These are phyloP conservation scores for Ptychobarbus kaznakovi DNA, from an alignment of 2,797 vertebrate species.

Conservation along the genomic window DNA sequence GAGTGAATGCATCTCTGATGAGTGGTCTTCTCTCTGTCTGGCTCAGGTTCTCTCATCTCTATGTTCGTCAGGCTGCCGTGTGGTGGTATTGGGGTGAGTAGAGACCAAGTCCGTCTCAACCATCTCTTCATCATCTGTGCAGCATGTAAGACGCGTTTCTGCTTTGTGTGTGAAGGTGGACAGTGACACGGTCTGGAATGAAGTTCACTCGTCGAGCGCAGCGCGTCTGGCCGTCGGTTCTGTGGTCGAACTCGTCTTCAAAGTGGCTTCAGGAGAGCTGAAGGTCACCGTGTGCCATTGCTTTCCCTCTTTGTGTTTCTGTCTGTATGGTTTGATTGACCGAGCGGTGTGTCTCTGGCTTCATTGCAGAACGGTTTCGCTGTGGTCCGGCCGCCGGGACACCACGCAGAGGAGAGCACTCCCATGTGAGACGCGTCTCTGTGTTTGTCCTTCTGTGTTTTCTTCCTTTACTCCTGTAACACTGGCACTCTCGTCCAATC, in stretches of 20 bases:
- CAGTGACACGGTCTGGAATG: slow-evolving; percentile 98
- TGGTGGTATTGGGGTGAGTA: slow-evolving; percentile 92
- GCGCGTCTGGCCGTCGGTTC: slow-evolving; percentile 94
- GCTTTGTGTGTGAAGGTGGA: slow-evolving; percentile 83
- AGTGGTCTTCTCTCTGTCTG: not conserved
- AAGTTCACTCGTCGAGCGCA: slow-evolving; percentile 91
- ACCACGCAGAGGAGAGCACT: slow-evolving; percentile 95
- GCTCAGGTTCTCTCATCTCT: slow-evolving; percentile 87
- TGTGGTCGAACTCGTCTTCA: slow-evolving; percentile 94
- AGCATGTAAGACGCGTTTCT: not conserved
- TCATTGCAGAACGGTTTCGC: slow-evolving; percentile 97
- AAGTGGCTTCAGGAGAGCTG: slow-evolving; percentile 92
- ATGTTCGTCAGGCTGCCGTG: slow-evolving; percentile 95
- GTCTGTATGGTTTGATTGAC: not conserved
- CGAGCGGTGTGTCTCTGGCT: not conserved
- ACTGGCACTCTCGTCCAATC: slow-evolving; percentile 35
- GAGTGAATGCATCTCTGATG: not conserved
- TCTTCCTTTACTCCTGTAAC: not conserved
- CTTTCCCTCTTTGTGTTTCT: not conserved
- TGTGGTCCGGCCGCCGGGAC: slow-evolving; percentile 94
- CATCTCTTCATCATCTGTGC: not conserved
- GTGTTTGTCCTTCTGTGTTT: slow-evolving; percentile 54
- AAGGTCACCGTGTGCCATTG: slow-evolving; percentile 80
- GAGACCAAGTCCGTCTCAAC: not conserved
- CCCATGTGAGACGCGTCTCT: slow-evolving; percentile 88